Evolutionary conservation across 1,140 invertebrate genomes (phyloP), one percentile per base, ranked within the genome.

Genomic region (Ceratina australensis): DNA sequence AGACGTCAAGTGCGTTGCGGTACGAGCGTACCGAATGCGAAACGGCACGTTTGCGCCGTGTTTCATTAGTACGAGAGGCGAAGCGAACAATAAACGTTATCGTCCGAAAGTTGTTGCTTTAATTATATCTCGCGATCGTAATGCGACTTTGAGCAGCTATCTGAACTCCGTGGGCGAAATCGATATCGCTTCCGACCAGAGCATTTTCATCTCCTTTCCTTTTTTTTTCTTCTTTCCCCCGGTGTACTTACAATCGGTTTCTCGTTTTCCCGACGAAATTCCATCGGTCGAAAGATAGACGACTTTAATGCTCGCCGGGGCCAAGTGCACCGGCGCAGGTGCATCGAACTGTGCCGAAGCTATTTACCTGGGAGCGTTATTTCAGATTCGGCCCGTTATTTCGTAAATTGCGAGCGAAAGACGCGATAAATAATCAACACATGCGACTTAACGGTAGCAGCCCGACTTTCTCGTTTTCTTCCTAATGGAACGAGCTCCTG

Each of bases 251-350:
- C 72, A 74, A 83, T 83, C 77, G 80, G 60, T 83, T 83, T 56
- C 81, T 65, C 68, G 56, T 82, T 78, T 78, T 20, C 50, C 26
- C 28, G 54, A 20, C 26, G 47, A 82, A 83, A 79, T 72, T 71
- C 65, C 15, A 16, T 12, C 56, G 65, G 67, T 49, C 56, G 47
- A 52, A 79, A 79, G 76, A 83, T 49, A 83, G 82, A 83, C 66
- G 67, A 65, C 66, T 66, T 65, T 52, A 28, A 71, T 64, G 66
- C 64, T 18, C n/a, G 65, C 64, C 20, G 16, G 42, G 47, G 16
- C 26, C 1, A 47, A 15, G 57, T 47, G 72, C n/a, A 52, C 3
- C 60, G 72, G 13, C 57, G 15, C 59, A 60, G 50, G 15, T 79
- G 77, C 61, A 22, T 26, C n/a, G 15, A 78, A 78, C 75, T 72